These are phyloP conservation scores for Catostomus latipinnis DNA, from an alignment of 2,797 vertebrate species.

Conservation along the genomic window DNA sequence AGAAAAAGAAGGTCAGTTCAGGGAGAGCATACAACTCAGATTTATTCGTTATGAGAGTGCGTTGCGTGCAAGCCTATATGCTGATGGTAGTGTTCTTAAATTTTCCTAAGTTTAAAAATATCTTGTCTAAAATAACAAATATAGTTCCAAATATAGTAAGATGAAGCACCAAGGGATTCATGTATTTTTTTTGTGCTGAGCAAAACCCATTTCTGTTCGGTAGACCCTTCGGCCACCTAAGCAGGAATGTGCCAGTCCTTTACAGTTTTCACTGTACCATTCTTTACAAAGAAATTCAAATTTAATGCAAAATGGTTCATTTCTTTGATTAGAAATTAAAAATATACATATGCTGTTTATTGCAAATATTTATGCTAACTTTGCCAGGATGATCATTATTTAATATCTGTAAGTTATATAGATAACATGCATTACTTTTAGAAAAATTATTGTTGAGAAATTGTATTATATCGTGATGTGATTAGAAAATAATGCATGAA, in stretches of 20 bases:
- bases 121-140: neutral
- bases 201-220: too few species aligned
- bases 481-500: neutral
- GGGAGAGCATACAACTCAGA: neutral
- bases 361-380: too few species aligned
- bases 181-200: neutral
- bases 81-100: neutral
- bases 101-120: slow-evolving; percentile 19
- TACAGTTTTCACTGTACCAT: neutral
- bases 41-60: slow-evolving; percentile 1
- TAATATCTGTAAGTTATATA: too few species aligned
- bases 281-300: neutral
- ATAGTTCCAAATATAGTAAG: slow-evolving; percentile 5
- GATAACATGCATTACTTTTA: too few species aligned
- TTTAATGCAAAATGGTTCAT: neutral
- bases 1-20: slow-evolving; percentile 31
- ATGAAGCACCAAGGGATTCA: neutral
- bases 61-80: neutral
- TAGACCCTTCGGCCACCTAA: too few species aligned
- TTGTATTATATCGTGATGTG: too few species aligned
- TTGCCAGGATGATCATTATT: too few species aligned
- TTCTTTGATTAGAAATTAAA: neutral
- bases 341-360: too few species aligned
- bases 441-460: too few species aligned
- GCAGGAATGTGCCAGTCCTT: neutral